phyloP scores from a whole-genome alignment of 1,140 invertebrate species.

The Heliconius melpomene region DNA sequence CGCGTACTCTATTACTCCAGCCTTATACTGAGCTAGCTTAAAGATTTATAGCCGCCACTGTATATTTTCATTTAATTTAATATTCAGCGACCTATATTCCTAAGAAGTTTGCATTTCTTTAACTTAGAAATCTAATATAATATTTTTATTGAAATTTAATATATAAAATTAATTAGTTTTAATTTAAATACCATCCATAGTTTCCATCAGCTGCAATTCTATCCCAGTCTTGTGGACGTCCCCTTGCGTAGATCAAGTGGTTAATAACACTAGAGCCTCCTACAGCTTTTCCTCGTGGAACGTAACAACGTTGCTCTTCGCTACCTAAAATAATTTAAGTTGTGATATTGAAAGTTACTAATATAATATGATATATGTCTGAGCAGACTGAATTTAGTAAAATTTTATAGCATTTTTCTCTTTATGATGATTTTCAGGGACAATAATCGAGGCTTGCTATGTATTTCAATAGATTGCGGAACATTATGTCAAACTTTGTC shows the following conservation, averaged over 20 bases:
- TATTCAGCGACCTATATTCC: not conserved
- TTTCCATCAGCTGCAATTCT: slow-evolving; percentile 76
- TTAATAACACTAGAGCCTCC: slow-evolving; percentile 81
- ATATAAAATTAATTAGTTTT: too few species aligned
- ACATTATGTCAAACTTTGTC: too few species aligned
- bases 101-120: not conserved
- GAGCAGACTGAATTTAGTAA: too few species aligned
- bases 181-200: slow-evolving; percentile 61
- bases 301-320: slow-evolving; percentile 72
- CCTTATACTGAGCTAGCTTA: not conserved
- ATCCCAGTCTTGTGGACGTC: slow-evolving; percentile 80
- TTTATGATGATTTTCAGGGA: too few species aligned
- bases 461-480: too few species aligned
- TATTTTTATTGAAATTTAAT: too few species aligned
- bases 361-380: too few species aligned
- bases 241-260: slow-evolving; percentile 81
- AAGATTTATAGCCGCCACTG: not conserved
- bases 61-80: slow-evolving; percentile 4
- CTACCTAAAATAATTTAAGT: slow-evolving; percentile 54
- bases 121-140: too few species aligned
- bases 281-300: slow-evolving; percentile 80
- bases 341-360: too few species aligned
- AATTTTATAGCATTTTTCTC: too few species aligned
- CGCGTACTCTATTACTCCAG: not conserved
- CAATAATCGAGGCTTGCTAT: too few species aligned